Base-by-base conservation (phyloP, 2,797 vertebrate species). In the Lycodopsis pacificus region DNA sequence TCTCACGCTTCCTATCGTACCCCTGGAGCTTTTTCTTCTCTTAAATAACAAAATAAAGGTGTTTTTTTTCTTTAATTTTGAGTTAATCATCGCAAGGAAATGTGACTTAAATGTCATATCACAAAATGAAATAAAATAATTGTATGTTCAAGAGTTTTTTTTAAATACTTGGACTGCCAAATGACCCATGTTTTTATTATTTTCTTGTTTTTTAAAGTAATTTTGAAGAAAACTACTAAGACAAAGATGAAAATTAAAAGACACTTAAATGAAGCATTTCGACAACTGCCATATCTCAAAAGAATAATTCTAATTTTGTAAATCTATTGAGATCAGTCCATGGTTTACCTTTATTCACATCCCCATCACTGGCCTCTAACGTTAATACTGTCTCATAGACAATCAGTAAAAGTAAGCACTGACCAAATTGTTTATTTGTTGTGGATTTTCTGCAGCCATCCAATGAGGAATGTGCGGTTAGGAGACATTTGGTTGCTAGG, bases 401-500 rank as follows among this genome's bases (percentile, higher is more conserved):
- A 82, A 84, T 84, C 79, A 80, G 73, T 64, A 5, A 68, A 75
- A 72, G 51, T 66, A 80, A 87, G 70, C 82, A 83, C 86, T 70
- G 79, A 87, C 80, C 30, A 57, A 78, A 80, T 61, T 57, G 77
- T 86, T 83, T 66, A 80, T 86, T 86, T 81, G 54, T 64, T 20
- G 73, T 86, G 82, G 88, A 89, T 89, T 88, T 90, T 78, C 82
- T 74, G 67, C 58, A 61, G 71, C 42, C 7, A 54, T 86, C 82
- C 84, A 85, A 80, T 84, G 83, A 86, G 70, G 65, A 80, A 81
- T 84, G 79, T 78, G 77, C 19, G 7, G 53, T 77, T 78, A 70
- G 86, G 82, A 87, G 89, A 95, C 89, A 93, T 93, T 93, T 91
- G 92, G 89, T 93, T 90, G 88, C 91, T 91, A 88, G 85, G 80